Conservation (phyloP, 2,888 invertebrate genomes). For the Silvanus unidentatus region DNA sequence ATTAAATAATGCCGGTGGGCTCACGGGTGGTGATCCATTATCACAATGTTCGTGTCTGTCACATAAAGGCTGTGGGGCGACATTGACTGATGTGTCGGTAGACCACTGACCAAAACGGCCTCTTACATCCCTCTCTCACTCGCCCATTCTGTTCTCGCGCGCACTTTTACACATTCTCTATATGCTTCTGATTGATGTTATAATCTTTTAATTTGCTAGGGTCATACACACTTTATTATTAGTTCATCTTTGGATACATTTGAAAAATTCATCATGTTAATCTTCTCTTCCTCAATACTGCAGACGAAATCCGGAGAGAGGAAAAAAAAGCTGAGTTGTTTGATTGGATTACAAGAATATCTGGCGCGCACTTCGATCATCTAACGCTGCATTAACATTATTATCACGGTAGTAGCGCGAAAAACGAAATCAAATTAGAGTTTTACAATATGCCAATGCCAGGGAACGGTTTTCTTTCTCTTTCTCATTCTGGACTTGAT, state of each 20-base stretch:
- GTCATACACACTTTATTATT: slow-evolving; percentile 18
- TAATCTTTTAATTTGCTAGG: slow-evolving; percentile 24
- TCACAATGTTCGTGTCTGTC: slow-evolving; percentile 38
- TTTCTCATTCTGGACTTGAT: no score
- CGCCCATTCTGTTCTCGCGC: background rate
- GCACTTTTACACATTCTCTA: slow-evolving; percentile 1
- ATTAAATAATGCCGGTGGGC: slow-evolving; percentile 30
- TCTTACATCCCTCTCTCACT: background rate
- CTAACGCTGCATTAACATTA: slow-evolving; percentile 37
- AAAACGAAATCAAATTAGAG: slow-evolving; percentile 33
- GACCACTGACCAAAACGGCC: slow-evolving; percentile 20
- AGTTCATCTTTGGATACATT: no score
- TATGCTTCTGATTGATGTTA: slow-evolving; percentile 24
- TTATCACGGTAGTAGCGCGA: slow-evolving; percentile 36
- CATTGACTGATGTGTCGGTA: slow-evolving; percentile 35
- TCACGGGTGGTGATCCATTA: slow-evolving; percentile 35
- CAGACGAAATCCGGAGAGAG: no score
- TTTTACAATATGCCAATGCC: no score
- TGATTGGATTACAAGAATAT: slow-evolving; percentile 36
- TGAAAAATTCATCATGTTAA: no score
- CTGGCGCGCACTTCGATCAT: slow-evolving; percentile 35
- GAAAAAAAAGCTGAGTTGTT: no score
- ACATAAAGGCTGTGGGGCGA: slow-evolving; percentile 27
- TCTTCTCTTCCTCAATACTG: no score
- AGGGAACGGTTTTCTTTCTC: no score